Evolutionary conservation across 2,888 invertebrate species (phyloP).

Genomic region (Drosophila meridiana): DNA sequence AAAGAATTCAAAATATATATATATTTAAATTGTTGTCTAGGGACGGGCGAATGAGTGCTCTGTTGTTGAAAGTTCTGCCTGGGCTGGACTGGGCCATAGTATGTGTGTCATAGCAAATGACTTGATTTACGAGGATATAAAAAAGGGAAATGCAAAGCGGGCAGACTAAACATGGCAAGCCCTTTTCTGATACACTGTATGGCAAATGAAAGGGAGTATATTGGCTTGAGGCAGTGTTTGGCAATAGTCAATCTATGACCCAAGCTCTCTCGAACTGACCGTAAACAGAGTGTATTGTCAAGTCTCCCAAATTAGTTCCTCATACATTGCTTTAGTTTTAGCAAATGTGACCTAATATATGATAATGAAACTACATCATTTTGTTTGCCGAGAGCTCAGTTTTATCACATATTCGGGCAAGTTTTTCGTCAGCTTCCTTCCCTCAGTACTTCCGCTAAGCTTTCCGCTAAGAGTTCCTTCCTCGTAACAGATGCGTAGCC

Average conservation of each 20-base stretch:
- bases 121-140: conserved; percentile 71
- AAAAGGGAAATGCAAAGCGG: conserved; percentile 53
- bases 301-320: neutral
- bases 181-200: neutral
- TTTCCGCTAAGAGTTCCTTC: conserved; percentile 44
- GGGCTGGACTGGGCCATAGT: neutral
- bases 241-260: neutral
- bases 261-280: neutral
- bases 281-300: neutral
- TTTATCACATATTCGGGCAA: conserved; percentile 19
- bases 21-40: conserved; percentile 69
- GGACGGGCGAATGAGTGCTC: conserved; percentile 33
- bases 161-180: neutral
- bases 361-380: conserved; percentile 61
- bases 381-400: conserved; percentile 31
- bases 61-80: conserved; percentile 7
- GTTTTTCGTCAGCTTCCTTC: conserved; percentile 7
- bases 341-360: conserved; percentile 73
- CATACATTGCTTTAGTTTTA: conserved; percentile 48
- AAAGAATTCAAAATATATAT: conserved; percentile 57
- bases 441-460: conserved; percentile 56
- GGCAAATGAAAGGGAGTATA: neutral
- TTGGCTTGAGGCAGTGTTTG: neutral
- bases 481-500: conserved; percentile 60
- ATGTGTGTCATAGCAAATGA: conserved; percentile 42